Conservation (phyloP, 2,797 vertebrate species). For the Tamandua tetradactyla region DNA sequence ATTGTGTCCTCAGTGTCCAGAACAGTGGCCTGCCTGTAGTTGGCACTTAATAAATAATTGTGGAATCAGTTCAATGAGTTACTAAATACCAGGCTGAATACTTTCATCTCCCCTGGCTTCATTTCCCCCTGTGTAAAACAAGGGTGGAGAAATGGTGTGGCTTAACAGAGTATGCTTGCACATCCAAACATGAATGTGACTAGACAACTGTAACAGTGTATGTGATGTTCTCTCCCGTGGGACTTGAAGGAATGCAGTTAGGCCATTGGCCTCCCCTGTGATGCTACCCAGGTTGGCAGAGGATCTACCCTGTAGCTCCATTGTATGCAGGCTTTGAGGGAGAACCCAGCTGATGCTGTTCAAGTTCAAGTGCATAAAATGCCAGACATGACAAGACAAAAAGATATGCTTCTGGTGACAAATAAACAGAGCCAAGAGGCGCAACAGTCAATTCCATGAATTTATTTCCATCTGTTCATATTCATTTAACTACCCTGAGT, state of each 20-base stretch:
- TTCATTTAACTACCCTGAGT: constrained; percentile 65
- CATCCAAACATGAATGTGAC: neutral
- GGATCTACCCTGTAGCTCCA: constrained; percentile 24
- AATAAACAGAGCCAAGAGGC: constrained; percentile 57
- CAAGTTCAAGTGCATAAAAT: constrained; percentile 68
- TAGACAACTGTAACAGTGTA: neutral
- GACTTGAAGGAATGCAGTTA: neutral
- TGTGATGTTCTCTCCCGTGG: neutral
- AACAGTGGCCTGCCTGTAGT: neutral
- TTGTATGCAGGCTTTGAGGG: neutral
- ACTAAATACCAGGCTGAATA: neutral
- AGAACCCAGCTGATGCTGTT: constrained; percentile 54
- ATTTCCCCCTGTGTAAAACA: neutral
- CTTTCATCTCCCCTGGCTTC: neutral
- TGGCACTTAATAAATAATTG: constrained; percentile 8
- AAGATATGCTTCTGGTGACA: constrained; percentile 49
- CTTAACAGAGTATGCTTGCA: neutral
- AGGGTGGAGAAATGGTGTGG: neutral
- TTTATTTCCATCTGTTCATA: constrained; percentile 78
- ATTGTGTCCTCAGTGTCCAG: neutral
- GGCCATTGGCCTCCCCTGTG: neutral
- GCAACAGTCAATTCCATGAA: constrained; percentile 56
- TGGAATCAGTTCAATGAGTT: constrained; percentile 17
- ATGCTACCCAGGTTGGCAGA: neutral
- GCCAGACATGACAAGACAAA: constrained; percentile 47